These are phyloP conservation scores for Sycobia sp. DNA, from an alignment of 1,140 invertebrate species.

Conservation along the genomic window DNA sequence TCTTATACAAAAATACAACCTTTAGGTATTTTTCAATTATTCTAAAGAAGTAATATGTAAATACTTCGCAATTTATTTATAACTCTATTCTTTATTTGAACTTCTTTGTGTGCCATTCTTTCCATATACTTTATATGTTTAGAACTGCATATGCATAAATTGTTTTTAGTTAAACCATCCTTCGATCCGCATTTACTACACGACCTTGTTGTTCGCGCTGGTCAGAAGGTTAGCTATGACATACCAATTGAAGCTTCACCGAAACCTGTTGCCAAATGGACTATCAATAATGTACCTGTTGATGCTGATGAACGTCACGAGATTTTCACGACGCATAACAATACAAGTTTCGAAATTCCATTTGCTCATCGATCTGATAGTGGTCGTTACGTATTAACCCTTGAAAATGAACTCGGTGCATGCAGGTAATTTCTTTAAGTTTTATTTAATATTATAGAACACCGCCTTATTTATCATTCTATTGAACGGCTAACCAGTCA, in stretches of 20 bases:
- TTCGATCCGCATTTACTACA: conserved; percentile 83
- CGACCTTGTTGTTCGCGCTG: conserved; percentile 88
- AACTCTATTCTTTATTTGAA: too few species aligned
- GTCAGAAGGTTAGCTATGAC: conserved; percentile 86
- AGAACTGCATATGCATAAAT: too few species aligned
- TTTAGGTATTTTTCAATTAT: too few species aligned
- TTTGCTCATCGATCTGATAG: conserved; percentile 81
- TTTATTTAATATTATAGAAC: too few species aligned
- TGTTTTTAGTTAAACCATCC: conserved; percentile 72
- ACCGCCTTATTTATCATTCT: too few species aligned
- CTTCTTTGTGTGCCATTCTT: too few species aligned
- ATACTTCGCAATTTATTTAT: too few species aligned
- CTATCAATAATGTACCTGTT: conserved; percentile 80
- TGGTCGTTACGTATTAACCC: conserved; percentile 82
- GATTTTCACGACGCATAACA: conserved; percentile 70
- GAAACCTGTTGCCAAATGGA: conserved; percentile 86
- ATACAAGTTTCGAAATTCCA: conserved; percentile 85
- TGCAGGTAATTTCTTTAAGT: conserved; percentile 54
- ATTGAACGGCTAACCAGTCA: too few species aligned
- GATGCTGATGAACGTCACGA: conserved; percentile 60
- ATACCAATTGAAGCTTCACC: conserved; percentile 88
- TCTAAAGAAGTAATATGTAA: too few species aligned
- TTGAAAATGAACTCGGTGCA: conserved; percentile 84
- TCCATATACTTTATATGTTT: too few species aligned
- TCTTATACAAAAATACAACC: too few species aligned